These are phyloP conservation scores for Sthenelais limicola DNA, from an alignment of 2,888 invertebrate species.

Conservation along the genomic window DNA sequence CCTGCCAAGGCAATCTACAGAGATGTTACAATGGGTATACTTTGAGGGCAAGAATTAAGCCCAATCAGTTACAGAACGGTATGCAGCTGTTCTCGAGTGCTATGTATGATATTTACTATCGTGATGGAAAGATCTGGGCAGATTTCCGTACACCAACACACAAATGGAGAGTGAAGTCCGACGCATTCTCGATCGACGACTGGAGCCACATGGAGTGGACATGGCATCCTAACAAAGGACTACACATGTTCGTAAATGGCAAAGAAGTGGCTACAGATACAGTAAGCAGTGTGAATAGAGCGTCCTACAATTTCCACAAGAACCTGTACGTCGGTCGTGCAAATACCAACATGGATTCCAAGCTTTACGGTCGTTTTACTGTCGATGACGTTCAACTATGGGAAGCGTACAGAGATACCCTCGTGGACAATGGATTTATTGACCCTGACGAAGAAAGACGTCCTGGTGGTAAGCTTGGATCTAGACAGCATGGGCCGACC, in stretches of 20 bases:
- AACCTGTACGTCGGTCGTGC: conserved; percentile 30
- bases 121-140: conserved; percentile 61
- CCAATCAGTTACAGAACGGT: conserved; percentile 59
- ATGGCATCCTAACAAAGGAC: conserved; percentile 66
- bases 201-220: conserved; percentile 67
- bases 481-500: not conserved
- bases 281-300: not conserved
- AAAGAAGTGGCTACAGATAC: conserved; percentile 48
- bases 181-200: conserved; percentile 51
- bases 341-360: not conserved
- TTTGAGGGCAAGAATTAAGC: conserved; percentile 59
- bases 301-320: conserved; percentile 4
- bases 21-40: conserved; percentile 67
- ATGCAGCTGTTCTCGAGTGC: conserved; percentile 68
- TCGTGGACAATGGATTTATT: conserved; percentile 37
- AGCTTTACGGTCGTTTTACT: conserved; percentile 54
- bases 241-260: conserved; percentile 63
- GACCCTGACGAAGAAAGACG: conserved; percentile 23
- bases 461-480: conserved; percentile 27
- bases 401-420: conserved; percentile 57
- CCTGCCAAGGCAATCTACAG: conserved; percentile 66
- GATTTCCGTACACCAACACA: conserved; percentile 57
- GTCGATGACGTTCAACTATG: conserved; percentile 69
- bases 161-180: conserved; percentile 56
- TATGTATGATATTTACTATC: conserved; percentile 64